Evolutionary conservation across 2,888 invertebrate species (phyloP).

Genomic region (Dexiosoma caninum): DNA sequence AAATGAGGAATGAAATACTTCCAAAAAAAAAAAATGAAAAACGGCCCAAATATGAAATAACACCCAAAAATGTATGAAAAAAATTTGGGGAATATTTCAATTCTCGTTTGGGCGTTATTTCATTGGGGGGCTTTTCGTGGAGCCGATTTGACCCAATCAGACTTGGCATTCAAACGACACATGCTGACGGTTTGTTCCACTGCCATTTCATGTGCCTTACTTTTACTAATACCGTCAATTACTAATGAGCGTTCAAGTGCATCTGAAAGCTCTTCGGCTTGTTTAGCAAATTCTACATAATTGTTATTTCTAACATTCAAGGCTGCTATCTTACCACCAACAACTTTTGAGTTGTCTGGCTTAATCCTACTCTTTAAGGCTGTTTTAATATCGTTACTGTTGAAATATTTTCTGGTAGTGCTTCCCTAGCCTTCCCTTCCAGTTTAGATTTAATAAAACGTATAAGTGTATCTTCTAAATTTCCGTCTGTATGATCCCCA

Average conservation of each 20-base stretch:
- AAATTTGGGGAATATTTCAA: no score
- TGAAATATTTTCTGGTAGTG: neutral
- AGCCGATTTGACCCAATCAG: constrained; percentile 17
- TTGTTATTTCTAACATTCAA: neutral
- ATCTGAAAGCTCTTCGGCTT: constrained; percentile 5
- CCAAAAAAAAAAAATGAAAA: no score
- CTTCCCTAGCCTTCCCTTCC: neutral
- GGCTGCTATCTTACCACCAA: no score
- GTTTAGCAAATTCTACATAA: constrained; percentile 1
- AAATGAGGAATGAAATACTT: no score
- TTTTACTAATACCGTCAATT: neutral
- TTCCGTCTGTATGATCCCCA: neutral
- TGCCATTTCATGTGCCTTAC: constrained; percentile 6
- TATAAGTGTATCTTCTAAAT: neutral
- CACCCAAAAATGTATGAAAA: no score
- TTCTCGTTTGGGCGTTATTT: no score
- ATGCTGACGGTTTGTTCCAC: no score
- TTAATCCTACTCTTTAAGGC: neutral
- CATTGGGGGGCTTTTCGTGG: no score
- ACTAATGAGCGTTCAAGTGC: neutral
- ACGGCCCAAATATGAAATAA: no score
- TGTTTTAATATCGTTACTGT: neutral
- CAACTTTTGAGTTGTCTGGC: constrained; percentile 6
- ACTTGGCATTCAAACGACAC: constrained; percentile 10
- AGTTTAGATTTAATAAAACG: constrained; percentile 2